These are phyloP conservation scores for Phylloscopus whistleri DNA, from an alignment of 2,113 vertebrate genomes.

Conservation along the genomic window DNA sequence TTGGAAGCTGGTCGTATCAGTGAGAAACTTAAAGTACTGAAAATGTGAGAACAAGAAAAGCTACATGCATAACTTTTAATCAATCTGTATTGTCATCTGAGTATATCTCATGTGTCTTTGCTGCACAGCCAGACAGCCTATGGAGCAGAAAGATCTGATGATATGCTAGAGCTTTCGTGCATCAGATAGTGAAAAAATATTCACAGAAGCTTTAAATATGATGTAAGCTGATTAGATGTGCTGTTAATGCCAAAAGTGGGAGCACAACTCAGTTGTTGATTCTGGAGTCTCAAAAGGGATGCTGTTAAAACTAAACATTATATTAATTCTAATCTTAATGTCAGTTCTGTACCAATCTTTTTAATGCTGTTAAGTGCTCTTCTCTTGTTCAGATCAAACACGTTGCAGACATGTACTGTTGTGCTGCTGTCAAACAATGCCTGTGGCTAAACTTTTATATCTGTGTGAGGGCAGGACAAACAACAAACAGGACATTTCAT, in stretches of 20 bases:
- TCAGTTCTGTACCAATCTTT: neutral
- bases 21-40: neutral
- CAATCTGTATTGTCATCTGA: fast-evolving
- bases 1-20: neutral
- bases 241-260: neutral
- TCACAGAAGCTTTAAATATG: neutral
- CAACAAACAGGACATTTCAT: neutral
- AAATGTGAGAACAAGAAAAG: neutral
- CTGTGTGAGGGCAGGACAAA: neutral
- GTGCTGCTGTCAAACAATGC: neutral
- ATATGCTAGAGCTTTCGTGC: neutral
- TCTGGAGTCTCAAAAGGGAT: neutral
- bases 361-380: neutral
- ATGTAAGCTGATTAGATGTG: neutral
- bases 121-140: neutral
- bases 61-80: neutral
- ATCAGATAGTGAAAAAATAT: neutral
- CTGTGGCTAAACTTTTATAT: neutral
- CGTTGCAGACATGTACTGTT: neutral
- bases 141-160: neutral
- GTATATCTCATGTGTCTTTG: neutral
- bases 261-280: neutral
- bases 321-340: neutral
- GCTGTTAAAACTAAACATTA: neutral
- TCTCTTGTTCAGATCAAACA: neutral